Evolutionary conservation across 2,888 invertebrate species (phyloP), one percentile per base, ranked within the genome.

Genomic region (Entomobrya multifasciata): DNA sequence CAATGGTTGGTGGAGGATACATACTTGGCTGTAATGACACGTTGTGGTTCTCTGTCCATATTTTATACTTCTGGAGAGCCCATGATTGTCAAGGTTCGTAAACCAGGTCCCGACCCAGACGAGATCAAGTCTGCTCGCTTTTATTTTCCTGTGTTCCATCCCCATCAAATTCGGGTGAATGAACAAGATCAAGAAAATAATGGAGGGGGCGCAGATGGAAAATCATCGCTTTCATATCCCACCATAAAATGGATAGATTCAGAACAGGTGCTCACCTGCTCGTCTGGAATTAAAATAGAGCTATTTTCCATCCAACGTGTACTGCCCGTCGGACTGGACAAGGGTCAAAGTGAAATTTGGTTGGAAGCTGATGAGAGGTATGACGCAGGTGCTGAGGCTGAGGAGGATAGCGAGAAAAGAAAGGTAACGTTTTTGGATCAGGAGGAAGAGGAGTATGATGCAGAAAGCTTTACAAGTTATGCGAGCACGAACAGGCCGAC

Each of bases 1-100:
- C 77, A 74, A 49, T 87, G 87, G 87, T 17, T 87, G 15, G 77
- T 82, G 30, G 87, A 82, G 20, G 78, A 87, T n/a, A 77, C 70
- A 5, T 87, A 82, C 62, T 70, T 82, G 55, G 87, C 87, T 15
- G 70, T 65, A 22, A 77, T 82, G 20, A 87, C 82, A 10, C 20
- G 44, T 2, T 87, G 87, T 47, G 87, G 87, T 2, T 77, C 57
- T 11, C 78, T 87, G 4, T 70, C 82, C 10, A 76, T 84, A 49
- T 70, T 87, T 57, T 77, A 82, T 27, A 47, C 27, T 17, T 20
- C 81, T 15, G 82, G 87, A n/a, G 87, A 87, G n/a, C 70, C 82
- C 0, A 87, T 87, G 82, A 65, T 82, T 17, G 25, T 79, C 13
- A 78, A 85, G 41, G 72, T 78, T 10, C 25, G 70, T 8, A 70